Base-by-base conservation (phyloP, 2,797 vertebrate species). In the Tokudaia tokunoshimensis region DNA sequence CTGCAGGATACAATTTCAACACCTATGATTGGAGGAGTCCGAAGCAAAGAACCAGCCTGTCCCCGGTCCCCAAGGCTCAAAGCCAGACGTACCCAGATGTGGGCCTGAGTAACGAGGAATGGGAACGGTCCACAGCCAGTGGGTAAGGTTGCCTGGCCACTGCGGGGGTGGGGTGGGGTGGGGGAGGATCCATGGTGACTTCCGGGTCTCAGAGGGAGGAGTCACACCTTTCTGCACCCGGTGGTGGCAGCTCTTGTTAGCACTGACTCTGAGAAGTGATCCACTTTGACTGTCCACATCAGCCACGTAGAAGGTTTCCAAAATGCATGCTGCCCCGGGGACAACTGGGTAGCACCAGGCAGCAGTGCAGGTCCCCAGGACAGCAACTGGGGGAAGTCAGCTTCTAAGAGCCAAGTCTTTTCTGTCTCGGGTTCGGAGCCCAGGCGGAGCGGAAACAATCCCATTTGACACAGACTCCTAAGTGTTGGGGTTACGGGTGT, bases 11-110 rank as follows among this genome's bases (percentile, higher is more conserved):
- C 98, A 99, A 94, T 97, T 99, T 99, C 98, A 99, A 98, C 97
- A 97, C 99, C 52, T 99, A 99, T 26, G 99, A 99, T 93, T 99
- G 99, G 99, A 99, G 99, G 97, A 99, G 99, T 84, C 98, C 99
- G 41, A 99, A 99, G 97, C 98, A 98, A 97, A 98, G 97, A 78
- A 99, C 99, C 92, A 99, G 98, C 97, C 98, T 99, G 93, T 99
- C 99, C 31, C 99, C 99, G 4, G 98, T 99, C 81, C 98, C 98
- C 91, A 99, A 99, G 70, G 98, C 99, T 57, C 98, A 99, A 97
- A 99, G 98, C 98, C 98, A 99, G 96, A 98, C 99, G 0, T 99
- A 99, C 92, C 99, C 99, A 14, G 99, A 99, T 57, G 97, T 99
- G 67, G 99, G 99, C 3, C 99, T 99, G 97, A 99, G 99, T 50